Evolutionary conservation across 2,888 invertebrate species (phyloP).

Genomic region (Omphaloscelis lunosa): DNA sequence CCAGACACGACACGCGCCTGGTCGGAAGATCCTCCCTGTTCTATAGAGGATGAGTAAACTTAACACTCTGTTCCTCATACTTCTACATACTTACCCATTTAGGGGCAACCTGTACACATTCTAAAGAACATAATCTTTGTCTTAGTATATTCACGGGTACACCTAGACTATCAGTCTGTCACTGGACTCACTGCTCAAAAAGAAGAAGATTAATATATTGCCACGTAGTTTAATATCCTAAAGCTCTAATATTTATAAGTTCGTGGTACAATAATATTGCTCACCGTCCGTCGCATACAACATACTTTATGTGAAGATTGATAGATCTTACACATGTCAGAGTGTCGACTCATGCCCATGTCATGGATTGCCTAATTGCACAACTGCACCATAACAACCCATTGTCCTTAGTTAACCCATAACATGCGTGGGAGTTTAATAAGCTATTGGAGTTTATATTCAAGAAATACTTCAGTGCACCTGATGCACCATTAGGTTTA

Average conservation of each 20-base stretch:
- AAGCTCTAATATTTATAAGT: too few relatives aligned
- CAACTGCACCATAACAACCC: slow-evolving; percentile 50
- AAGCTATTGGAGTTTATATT: slow-evolving; percentile 23
- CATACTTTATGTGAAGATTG: slow-evolving; percentile 11
- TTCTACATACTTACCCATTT: not conserved
- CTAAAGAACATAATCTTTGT: not conserved
- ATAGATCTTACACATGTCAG: slow-evolving; percentile 22
- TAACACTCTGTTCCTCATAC: too few relatives aligned
- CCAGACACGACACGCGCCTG: too few relatives aligned
- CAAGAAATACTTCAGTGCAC: slow-evolving; percentile 15
- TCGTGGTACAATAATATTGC: too few relatives aligned
- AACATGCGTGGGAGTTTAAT: slow-evolving; percentile 39
- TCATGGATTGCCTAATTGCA: slow-evolving; percentile 55
- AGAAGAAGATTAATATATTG: too few relatives aligned
- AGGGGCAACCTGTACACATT: not conserved
- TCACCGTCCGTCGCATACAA: slow-evolving; percentile 3
- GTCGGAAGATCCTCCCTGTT: too few relatives aligned
- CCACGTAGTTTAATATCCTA: too few relatives aligned
- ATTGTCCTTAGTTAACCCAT: slow-evolving; percentile 58
- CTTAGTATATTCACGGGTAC: too few relatives aligned
- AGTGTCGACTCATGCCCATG: slow-evolving; percentile 37
- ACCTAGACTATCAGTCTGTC: too few relatives aligned
- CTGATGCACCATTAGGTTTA: not conserved
- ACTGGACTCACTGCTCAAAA: too few relatives aligned
- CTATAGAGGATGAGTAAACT: too few relatives aligned